Evolutionary conservation across 2,888 invertebrate species (phyloP).

Genomic region (Microplitis deprimator): DNA sequence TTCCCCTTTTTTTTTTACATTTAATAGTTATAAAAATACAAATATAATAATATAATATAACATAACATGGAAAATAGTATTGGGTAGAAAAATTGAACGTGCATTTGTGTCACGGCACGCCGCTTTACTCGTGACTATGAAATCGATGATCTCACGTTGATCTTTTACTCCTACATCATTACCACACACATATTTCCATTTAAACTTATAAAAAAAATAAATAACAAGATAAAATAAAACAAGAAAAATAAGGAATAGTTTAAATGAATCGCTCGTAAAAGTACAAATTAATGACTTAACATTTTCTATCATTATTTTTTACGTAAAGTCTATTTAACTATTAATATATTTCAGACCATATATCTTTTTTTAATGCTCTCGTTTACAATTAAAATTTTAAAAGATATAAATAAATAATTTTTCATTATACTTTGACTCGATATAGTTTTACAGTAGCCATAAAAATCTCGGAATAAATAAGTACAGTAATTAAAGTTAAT

Average conservation of each 20-base stretch:
- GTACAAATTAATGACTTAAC: constrained; percentile 11
- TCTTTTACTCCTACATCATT: constrained; percentile 25
- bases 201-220: background rate
- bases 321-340: constrained; percentile 8
- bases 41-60: background rate
- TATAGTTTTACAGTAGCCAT: background rate
- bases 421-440: background rate
- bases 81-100: constrained; percentile 16
- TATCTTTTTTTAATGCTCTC: background rate
- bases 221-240: constrained; percentile 1
- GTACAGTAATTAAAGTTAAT: background rate
- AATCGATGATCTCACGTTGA: constrained; percentile 56
- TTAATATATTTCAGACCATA: background rate
- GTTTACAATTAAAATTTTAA: background rate
- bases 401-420: background rate
- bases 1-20: background rate
- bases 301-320: constrained; percentile 12
- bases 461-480: background rate
- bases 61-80: background rate
- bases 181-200: constrained; percentile 20
- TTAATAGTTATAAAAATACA: background rate
- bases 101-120: constrained; percentile 56
- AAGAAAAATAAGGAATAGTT: background rate
- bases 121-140: constrained; percentile 55
- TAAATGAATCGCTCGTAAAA: constrained; percentile 21